Conservation (phyloP, 1,140 invertebrate species). For the Camponotus pennsylvanicus region DNA sequence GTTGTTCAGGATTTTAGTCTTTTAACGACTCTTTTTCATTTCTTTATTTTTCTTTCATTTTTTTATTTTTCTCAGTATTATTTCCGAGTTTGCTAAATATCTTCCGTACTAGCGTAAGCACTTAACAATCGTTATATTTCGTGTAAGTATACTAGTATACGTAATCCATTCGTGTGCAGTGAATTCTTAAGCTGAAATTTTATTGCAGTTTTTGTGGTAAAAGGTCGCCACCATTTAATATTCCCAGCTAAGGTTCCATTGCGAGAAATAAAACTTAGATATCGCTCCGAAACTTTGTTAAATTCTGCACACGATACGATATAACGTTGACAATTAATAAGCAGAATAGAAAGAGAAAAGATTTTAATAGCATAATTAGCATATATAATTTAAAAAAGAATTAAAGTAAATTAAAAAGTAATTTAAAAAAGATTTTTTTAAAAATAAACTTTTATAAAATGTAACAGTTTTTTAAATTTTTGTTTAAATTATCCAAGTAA, state of each 20-base stretch:
- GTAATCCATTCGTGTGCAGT: constrained; percentile 37
- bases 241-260: constrained; percentile 7
- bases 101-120: constrained; percentile 20
- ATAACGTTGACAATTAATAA: constrained; percentile 14
- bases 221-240: constrained; percentile 37
- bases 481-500: no score
- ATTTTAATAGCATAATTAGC: no score
- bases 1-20: constrained; percentile 56
- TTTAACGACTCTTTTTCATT: constrained; percentile 58
- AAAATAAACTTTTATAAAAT: no score
- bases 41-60: constrained; percentile 43
- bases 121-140: constrained; percentile 46
- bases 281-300: constrained; percentile 1
- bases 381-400: no score
- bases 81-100: constrained; percentile 52
- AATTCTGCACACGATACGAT: background rate
- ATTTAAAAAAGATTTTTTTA: no score
- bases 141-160: background rate
- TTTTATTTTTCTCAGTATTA: constrained; percentile 57
- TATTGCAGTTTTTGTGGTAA: background rate
- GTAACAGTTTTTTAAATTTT: no score
- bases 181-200: constrained; percentile 54
- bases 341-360: no score
- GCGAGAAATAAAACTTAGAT: constrained; percentile 17
- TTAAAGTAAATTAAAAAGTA: no score